A percentile compares a stretch with the other conserved stretches of the same genome.
Conservation (phyloP, 2,113 vertebrate species). For the Anarhynchus alexandrinus region DNA sequence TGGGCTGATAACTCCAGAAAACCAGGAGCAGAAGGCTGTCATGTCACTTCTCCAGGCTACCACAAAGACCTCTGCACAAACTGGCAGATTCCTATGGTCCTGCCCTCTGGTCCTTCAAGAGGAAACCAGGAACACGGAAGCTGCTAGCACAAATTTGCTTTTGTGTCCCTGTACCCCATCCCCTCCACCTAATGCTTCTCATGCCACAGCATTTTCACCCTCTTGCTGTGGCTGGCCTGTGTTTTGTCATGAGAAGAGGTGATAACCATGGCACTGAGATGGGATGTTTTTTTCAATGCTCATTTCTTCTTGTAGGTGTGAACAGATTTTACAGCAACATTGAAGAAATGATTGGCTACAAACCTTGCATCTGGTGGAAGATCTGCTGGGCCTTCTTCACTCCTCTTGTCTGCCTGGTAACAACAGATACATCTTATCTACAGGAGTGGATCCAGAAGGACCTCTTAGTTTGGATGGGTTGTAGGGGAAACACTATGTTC, state of each 20-base stretch:
- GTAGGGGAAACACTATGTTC: neutral
- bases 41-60: neutral
- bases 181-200: neutral
- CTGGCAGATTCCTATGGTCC: neutral
- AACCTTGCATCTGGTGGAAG: conserved; percentile 87
- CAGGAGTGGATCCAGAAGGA: neutral
- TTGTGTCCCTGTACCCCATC: neutral
- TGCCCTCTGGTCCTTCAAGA: neutral
- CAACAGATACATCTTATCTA: neutral
- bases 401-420: conserved; percentile 86
- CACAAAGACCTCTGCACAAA: neutral
- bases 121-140: neutral
- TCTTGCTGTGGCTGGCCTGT: neutral
- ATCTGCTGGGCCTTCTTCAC: conserved; percentile 88
- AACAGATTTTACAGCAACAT: conserved; percentile 88
- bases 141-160: neutral
- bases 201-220: neutral
- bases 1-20: neutral
- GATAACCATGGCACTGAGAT: neutral
- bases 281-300: neutral
- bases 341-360: conserved; percentile 92
- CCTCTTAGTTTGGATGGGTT: neutral
- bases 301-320: conserved; percentile 74
- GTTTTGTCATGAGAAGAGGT: neutral
- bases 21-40: neutral